Conservation (phyloP, 2,797 vertebrate species). For the Sciaenops ocellatus region DNA sequence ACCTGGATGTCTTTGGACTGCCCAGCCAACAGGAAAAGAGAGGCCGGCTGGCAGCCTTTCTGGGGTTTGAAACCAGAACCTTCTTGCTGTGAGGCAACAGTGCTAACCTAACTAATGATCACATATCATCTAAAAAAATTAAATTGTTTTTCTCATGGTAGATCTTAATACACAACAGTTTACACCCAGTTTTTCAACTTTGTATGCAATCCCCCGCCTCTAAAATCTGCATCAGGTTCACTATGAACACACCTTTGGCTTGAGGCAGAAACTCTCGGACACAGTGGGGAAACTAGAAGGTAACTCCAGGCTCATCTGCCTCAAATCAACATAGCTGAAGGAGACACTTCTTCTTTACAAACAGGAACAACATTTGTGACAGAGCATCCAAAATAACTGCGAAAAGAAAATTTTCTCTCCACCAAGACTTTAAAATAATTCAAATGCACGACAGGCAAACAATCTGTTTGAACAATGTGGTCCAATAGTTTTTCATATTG, state of each 20-base stretch:
- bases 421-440: too few relatives aligned
- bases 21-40: too few relatives aligned
- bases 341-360: conserved; percentile 8
- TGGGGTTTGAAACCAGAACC: too few relatives aligned
- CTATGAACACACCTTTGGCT: not conserved
- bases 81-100: too few relatives aligned
- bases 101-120: too few relatives aligned
- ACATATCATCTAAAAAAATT: not conserved
- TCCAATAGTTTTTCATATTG: not conserved
- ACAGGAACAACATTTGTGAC: not conserved
- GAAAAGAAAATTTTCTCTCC: not conserved
- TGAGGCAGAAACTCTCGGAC: not conserved
- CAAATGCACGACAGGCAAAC: too few relatives aligned
- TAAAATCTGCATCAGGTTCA: not conserved
- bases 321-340: conserved; percentile 38
- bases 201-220: not conserved
- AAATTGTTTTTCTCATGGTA: not conserved
- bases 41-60: too few relatives aligned
- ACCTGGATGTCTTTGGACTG: too few relatives aligned
- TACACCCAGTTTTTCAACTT: not conserved
- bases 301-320: not conserved
- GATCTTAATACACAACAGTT: not conserved
- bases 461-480: not conserved
- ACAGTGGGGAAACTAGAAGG: not conserved
- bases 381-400: not conserved